These are phyloP conservation scores for Pangasianodon hypophthalmus DNA, from an alignment of 2,113 vertebrate species.

Conservation along the genomic window DNA sequence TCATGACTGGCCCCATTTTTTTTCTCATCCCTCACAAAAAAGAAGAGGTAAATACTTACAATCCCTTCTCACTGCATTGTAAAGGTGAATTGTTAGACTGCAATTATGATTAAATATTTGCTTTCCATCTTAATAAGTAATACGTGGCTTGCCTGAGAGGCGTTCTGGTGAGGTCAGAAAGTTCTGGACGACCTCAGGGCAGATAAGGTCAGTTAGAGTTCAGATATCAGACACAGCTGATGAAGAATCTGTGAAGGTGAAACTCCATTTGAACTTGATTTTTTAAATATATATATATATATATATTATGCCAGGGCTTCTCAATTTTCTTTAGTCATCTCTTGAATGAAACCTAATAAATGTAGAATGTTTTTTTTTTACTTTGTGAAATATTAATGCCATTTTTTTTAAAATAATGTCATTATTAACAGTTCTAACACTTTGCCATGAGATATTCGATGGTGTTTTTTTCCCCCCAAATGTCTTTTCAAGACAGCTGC, in stretches of 20 bases:
- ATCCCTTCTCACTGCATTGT: not conserved
- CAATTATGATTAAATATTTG: not conserved
- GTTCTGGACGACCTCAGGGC: not conserved
- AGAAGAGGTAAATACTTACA: not conserved
- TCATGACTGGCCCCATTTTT: not conserved
- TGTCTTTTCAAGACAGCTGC: too few relatives aligned
- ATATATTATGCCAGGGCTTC: not conserved
- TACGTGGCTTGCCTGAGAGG: not conserved
- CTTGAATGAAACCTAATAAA: too few relatives aligned
- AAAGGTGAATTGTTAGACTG: not conserved
- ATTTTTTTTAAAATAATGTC: too few relatives aligned
- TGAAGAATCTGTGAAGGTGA: not conserved
- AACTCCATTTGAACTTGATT: not conserved
- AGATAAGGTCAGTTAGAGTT: slow-evolving; percentile 29
- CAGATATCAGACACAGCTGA: slow-evolving; percentile 31
- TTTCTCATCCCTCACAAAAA: not conserved
- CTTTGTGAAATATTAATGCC: too few relatives aligned
- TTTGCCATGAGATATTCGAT: too few relatives aligned
- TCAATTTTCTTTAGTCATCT: too few relatives aligned
- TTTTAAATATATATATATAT: too few relatives aligned
- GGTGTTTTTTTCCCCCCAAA: too few relatives aligned
- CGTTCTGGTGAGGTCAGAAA: not conserved
- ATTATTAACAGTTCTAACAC: too few relatives aligned
- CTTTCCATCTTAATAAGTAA: not conserved
- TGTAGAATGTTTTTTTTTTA: too few relatives aligned